Conservation (phyloP, 2,888 invertebrate genomes). For the Drosophila infuscata region DNA sequence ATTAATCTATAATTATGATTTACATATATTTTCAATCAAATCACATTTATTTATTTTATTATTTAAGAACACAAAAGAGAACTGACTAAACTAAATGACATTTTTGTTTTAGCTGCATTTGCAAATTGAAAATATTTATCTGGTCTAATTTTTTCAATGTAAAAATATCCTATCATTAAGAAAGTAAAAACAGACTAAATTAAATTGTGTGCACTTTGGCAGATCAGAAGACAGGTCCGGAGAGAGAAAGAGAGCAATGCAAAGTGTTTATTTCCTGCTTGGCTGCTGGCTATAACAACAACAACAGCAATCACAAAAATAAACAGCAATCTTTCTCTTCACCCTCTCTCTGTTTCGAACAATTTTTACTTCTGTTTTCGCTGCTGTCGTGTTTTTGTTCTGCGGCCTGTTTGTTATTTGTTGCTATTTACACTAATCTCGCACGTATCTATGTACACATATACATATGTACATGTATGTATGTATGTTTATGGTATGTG, state of each 20-base stretch:
- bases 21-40: not conserved
- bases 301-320: constrained; percentile 28
- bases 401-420: constrained; percentile 56
- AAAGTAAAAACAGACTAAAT: constrained; percentile 29
- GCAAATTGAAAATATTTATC: not conserved
- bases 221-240: not conserved
- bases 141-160: not conserved
- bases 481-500: constrained; percentile 32
- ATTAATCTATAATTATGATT: not conserved
- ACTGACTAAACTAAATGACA: not conserved
- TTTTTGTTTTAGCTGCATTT: not conserved
- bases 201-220: constrained; percentile 12
- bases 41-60: not conserved
- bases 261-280: constrained; percentile 53
- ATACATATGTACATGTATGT: constrained; percentile 25
- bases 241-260: not conserved
- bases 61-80: not conserved
- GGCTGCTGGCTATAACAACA: constrained; percentile 44
- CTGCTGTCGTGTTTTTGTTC: constrained; percentile 35
- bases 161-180: constrained; percentile 24
- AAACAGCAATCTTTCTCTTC: constrained; percentile 22
- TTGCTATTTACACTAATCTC: constrained; percentile 58
- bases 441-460: not conserved
- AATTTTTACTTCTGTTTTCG: constrained; percentile 18
- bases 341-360: not conserved